These are phyloP conservation scores for Hydriomena furcata DNA, from an alignment of 2,888 invertebrate species.

Conservation along the genomic window DNA sequence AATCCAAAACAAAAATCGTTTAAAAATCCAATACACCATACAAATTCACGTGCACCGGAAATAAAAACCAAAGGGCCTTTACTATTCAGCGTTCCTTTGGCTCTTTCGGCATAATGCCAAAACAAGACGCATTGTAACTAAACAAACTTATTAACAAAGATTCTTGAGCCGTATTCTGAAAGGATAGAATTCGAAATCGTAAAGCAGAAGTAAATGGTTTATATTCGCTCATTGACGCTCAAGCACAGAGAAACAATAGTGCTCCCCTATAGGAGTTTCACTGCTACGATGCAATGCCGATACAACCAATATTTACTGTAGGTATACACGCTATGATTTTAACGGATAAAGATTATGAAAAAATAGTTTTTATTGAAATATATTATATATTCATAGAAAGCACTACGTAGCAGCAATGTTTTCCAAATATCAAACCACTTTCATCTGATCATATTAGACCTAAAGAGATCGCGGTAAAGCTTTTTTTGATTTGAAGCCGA, in stretches of 20 bases:
- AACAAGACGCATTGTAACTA: conserved; percentile 63
- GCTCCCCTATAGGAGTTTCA: conserved; percentile 4
- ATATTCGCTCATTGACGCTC: conserved; percentile 63
- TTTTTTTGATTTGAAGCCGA: neutral
- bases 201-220: conserved; percentile 43
- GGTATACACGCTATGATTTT: neutral
- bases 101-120: conserved; percentile 66
- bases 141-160: conserved; percentile 37
- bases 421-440: neutral
- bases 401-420: too few species aligned
- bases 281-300: neutral
- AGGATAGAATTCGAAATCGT: conserved; percentile 46
- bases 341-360: too few species aligned
- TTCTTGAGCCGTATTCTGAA: conserved; percentile 26
- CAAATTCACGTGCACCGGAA: conserved; percentile 75
- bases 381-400: too few species aligned
- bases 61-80: conserved; percentile 65
- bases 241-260: conserved; percentile 21
- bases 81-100: conserved; percentile 63
- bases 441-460: neutral
- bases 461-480: neutral
- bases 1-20: conserved; percentile 26
- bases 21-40: conserved; percentile 50
- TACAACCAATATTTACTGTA: neutral
- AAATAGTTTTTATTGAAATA: too few species aligned